Conservation (phyloP, 2,113 vertebrate species). For the Oreochromis aureus region DNA sequence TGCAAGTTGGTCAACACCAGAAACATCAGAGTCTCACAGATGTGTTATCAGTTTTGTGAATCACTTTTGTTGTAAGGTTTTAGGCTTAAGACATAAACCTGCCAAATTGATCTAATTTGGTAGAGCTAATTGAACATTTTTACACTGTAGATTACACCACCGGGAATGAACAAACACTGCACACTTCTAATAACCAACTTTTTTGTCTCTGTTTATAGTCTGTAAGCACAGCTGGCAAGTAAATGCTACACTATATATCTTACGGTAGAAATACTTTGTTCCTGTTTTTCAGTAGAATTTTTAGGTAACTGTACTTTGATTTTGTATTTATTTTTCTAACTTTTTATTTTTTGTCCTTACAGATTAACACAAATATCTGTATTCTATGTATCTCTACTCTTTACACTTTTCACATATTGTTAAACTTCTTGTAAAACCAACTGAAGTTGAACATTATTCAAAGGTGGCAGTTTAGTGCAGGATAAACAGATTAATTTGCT, state of each 20-base stretch:
- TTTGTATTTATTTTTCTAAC: not conserved
- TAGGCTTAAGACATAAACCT: not conserved
- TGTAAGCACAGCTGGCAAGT: not conserved
- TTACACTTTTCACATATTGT: not conserved
- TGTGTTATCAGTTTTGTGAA: not conserved
- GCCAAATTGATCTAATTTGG: not conserved
- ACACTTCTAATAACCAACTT: not conserved
- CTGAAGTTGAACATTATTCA: not conserved
- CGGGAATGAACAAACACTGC: not conserved
- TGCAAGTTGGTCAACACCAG: not conserved
- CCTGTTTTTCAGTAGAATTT: accelerated
- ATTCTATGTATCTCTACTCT: not conserved
- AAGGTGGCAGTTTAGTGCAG: not conserved
- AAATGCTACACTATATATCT: not conserved
- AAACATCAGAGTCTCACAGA: not conserved
- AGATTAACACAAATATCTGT: not conserved
- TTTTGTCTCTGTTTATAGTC: not conserved
- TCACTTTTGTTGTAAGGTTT: not conserved
- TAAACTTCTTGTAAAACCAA: not conserved
- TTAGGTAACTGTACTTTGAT: not conserved
- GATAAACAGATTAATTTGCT: not conserved
- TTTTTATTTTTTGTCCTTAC: not conserved
- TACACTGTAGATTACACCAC: not conserved
- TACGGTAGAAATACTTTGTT: not conserved
- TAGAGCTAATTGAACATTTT: not conserved